A percentile compares a stretch with the other conserved stretches of the same genome.
Evolutionary conservation across 2,113 vertebrate species (phyloP).

Genomic region (Rhinichthys klamathensis): DNA sequence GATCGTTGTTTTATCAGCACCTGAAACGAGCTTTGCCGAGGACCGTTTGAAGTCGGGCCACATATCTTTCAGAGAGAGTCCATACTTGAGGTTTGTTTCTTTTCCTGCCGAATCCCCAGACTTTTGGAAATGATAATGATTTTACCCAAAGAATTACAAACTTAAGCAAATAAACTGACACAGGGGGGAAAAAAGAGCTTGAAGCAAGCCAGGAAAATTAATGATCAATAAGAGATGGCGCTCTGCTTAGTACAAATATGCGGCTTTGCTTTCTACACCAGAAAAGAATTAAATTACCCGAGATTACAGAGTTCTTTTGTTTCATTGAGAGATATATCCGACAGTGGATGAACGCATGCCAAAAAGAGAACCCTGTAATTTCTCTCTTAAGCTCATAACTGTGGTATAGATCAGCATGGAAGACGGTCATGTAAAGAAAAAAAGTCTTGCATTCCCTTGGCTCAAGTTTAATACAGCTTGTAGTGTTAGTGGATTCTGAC

Average conservation of each 20-base stretch:
- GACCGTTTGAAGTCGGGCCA: constrained; percentile 25
- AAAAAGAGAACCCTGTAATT: constrained; percentile 64
- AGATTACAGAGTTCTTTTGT: constrained; percentile 69
- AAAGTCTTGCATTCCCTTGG: constrained; percentile 33
- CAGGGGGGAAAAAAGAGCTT: constrained; percentile 34
- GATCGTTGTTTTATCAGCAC: constrained; percentile 50
- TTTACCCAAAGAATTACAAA: constrained; percentile 57
- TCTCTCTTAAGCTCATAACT: constrained; percentile 71
- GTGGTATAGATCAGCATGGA: constrained; percentile 70
- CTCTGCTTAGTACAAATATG: constrained; percentile 61
- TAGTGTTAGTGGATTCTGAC: constrained; percentile 58
- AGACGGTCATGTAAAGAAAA: constrained; percentile 62
- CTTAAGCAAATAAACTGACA: constrained; percentile 53
- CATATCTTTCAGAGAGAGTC: constrained; percentile 18
- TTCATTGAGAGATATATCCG: constrained; percentile 70
- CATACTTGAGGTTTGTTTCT: constrained; percentile 42
- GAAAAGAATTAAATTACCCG: constrained; percentile 60
- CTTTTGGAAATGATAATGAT: constrained; percentile 58
- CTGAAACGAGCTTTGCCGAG: constrained; percentile 25
- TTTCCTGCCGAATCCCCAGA: constrained; percentile 41
- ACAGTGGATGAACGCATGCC: constrained; percentile 62
- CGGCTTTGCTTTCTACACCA: constrained; percentile 46
- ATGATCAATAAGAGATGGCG: constrained; percentile 56
- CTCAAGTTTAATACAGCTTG: constrained; percentile 48
- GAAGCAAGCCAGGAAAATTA: constrained; percentile 56